Percentiles rank a stretch among this genome's conserved stretches.
Conservation (phyloP, 2,888 invertebrate species). For the Germaria angustata region DNA sequence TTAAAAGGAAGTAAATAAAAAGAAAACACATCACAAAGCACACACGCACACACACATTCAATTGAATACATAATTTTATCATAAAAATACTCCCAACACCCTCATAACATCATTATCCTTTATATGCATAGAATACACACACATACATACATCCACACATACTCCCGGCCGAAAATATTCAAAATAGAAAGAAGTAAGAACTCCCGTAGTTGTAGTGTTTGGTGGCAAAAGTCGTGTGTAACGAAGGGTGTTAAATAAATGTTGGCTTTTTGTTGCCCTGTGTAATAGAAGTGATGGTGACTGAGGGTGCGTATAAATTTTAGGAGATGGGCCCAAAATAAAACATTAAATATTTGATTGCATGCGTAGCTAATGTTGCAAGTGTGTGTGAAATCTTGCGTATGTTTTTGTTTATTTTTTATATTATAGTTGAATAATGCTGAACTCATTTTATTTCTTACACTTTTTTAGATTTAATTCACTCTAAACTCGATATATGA, state of each 20-base stretch:
- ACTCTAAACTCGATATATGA: too few relatives aligned
- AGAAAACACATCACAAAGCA: background rate
- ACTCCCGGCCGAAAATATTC: constrained; percentile 2
- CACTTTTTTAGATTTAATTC: too few relatives aligned
- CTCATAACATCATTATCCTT: constrained; percentile 43
- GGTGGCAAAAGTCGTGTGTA: constrained; percentile 32
- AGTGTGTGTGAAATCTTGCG: constrained; percentile 3
- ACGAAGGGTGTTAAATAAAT: constrained; percentile 63
- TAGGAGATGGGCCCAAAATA: background rate
- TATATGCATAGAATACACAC: background rate
- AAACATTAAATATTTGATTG: constrained; percentile 42
- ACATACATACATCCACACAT: background rate
- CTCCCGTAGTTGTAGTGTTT: background rate
- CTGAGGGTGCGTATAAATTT: background rate
- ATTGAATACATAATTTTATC: constrained; percentile 12
- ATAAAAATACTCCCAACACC: constrained; percentile 36
- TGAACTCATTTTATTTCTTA: constrained; percentile 20
- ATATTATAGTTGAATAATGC: constrained; percentile 6
- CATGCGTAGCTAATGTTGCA: constrained; percentile 50
- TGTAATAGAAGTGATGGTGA: background rate
- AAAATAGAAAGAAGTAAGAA: constrained; percentile 42
- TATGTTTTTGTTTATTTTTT: constrained; percentile 1
- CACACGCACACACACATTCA: background rate
- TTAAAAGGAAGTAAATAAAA: constrained; percentile 24
- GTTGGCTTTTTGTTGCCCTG: constrained; percentile 26